Evolutionary conservation across 2,888 invertebrate species (phyloP), one percentile per base, ranked within the genome.

Genomic region (Chelonus formosanus): DNA sequence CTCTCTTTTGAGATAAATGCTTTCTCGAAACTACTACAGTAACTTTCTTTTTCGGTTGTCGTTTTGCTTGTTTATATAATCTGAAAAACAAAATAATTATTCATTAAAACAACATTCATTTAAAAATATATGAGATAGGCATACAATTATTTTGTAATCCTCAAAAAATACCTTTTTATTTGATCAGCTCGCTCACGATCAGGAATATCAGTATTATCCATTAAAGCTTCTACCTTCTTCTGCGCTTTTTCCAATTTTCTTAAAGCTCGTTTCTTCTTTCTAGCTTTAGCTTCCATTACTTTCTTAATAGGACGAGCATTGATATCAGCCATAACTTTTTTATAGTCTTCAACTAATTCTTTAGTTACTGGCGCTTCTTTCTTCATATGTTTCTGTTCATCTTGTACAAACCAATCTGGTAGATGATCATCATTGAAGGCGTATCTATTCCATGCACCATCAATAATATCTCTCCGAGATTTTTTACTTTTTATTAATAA

Each of bases 281-380:
- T 90, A 0, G 97, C 96, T 85, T 97, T 98, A 0, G 99, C 99
- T 86, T 99, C 97, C 74, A 97, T 90, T 0, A 99, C 94, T 85
- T 99, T 99, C 86, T 98, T 99, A 70, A 98, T 97, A 8, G 99
- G 97, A 69, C 97, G 88, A 0, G 93, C 93, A 85, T 99, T 96
- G 47, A 99, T 90, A 73, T 96, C 97, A 81, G 91, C 88, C 8
- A 93, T 85, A 75, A 90, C 89, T 72, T 92, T 92, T 74, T 92
- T 91, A 83, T 98, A 98, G 78, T 96, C 94, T 48, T 93, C 90
- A 0, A 94, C 90, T 63, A 94, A 86, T 84, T 92, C 92, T 89
- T 93, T 92, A 4, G 96, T 94, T 43, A 98, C 94, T 3, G 95
- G 94, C 6, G 92, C 85, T 66, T 91, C 91, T 80, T 92, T 92